Base-by-base conservation (phyloP, 2,888 invertebrate species). In the Ochropacha duplaris region DNA sequence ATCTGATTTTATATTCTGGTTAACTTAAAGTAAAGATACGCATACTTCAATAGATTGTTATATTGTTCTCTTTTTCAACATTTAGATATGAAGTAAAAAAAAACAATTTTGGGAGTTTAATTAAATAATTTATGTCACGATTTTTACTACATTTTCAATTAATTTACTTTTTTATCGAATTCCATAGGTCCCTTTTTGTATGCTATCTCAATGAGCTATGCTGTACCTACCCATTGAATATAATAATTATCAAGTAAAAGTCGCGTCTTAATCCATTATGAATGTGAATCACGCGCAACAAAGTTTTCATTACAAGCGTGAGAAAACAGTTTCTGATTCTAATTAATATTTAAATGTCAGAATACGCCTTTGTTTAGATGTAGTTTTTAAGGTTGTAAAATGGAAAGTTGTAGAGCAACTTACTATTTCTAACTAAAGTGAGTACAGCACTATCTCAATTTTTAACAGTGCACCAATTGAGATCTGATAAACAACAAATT, bases 311-410 rank as follows among this genome's bases (percentile, higher is more conserved):
- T 57, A 54, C 62, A 51, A 55, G 39, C 77, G 76, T 76, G 78
- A 63, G 79, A 78, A 31, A 31, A 75, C 55, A 57, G 56, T 65
- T 66, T 70, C 57, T 59, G 69, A 70, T 71, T 66, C 63, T 73
- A 76, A 76, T 77, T 76, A 78, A 68, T 64, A 63, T 61, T 57
- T 70, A 73, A 72, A 76, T 73, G 78, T 73, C 79, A 80, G 72
- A 78, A 82, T 69, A 60, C 59, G 62, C 71, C 74, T 72, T 76
- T 76, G 77, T 78, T 78, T 69, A 68, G 68, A 62, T 62, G 69
- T 70, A 34, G 71, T 78, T 83, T 75, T 73, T 74, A 36, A 74
- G 68, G 73, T 71, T 69, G 69, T 83, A 81, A 83, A 84, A 85
- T 74, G 80, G 84, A 85, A 84, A 85, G 84, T 81, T 68, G 75